Percentiles rank a stretch among this genome's conserved stretches.
These are phyloP conservation scores for Caenorhabditis brenneri DNA, from an alignment of 1,140 invertebrate genomes.

Conservation along the genomic window DNA sequence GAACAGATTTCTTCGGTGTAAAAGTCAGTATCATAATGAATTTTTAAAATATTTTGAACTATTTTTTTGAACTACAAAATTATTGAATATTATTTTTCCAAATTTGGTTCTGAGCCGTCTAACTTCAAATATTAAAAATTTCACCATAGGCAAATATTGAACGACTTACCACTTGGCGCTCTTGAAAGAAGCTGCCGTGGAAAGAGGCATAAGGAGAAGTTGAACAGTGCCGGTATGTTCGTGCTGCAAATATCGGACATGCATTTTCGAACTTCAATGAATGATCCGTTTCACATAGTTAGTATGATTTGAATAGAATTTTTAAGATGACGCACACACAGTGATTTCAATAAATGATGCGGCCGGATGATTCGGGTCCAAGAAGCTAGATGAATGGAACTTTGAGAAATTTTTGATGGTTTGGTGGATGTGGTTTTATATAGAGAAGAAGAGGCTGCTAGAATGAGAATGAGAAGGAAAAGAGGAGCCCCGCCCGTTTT, in stretches of 20 bases:
- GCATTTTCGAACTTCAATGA: conserved; percentile 57
- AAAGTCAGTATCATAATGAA: no score
- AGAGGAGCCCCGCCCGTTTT: background rate
- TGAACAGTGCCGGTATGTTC: conserved; percentile 69
- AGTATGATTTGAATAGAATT: no score
- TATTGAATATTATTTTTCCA: no score
- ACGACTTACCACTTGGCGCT: conserved; percentile 61
- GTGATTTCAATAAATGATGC: no score
- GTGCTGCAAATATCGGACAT: conserved; percentile 70
- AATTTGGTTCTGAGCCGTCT: no score
- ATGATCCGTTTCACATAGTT: background rate
- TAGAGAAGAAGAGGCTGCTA: background rate
- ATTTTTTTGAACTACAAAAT: no score
- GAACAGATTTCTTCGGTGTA: no score
- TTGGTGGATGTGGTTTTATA: background rate
- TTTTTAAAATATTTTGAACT: no score
- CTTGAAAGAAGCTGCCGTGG: conserved; percentile 58
- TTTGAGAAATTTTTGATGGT: background rate
- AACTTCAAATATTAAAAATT: no score
- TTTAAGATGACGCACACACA: no score
- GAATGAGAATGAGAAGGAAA: background rate
- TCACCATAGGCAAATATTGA: background rate
- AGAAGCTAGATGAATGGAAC: background rate
- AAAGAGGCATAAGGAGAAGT: conserved; percentile 69
- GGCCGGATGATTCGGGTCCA: no score